Evolutionary conservation across 92 coral and sea anemone species (phyloP).

Genomic region (Heteractis magnifica): DNA sequence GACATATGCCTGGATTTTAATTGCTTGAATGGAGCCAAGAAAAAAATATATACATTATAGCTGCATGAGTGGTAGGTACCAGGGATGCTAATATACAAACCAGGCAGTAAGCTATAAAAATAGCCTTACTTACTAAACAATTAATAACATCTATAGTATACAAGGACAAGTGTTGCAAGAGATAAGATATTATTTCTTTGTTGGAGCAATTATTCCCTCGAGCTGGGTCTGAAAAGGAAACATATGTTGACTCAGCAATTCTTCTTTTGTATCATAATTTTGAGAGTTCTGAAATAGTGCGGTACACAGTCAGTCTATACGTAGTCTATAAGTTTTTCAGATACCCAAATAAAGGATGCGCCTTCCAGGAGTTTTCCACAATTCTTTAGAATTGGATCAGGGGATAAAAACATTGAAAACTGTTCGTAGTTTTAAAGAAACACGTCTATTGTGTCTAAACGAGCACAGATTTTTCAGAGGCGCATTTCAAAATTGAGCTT

Average conservation of each 20-base stretch:
- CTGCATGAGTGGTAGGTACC: not conserved
- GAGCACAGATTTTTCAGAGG: too few species aligned
- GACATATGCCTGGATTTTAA: not conserved
- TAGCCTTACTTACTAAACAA: not conserved
- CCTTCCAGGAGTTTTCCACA: too few species aligned
- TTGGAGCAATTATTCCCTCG: slow-evolving; percentile 97
- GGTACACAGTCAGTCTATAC: too few species aligned
- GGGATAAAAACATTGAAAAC: too few species aligned
- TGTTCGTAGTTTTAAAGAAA: too few species aligned
- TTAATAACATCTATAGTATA: not conserved
- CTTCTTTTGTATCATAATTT: not conserved
- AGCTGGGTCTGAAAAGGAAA: slow-evolving; percentile 83
- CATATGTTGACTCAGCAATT: not conserved
- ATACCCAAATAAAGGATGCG: too few species aligned
- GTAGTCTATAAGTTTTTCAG: too few species aligned
- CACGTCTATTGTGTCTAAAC: too few species aligned
- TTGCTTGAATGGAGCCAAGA: not conserved
- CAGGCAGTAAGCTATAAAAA: not conserved
- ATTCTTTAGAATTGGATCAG: too few species aligned
- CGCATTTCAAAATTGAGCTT: too few species aligned
- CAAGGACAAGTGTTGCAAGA: not conserved
- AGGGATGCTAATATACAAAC: not conserved
- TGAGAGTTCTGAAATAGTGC: not conserved
- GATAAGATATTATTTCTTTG: slow-evolving; percentile 73
- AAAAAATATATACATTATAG: not conserved